Evolutionary conservation across 2,888 invertebrate genomes (phyloP).

Genomic region (Callosobruchus maculatus): DNA sequence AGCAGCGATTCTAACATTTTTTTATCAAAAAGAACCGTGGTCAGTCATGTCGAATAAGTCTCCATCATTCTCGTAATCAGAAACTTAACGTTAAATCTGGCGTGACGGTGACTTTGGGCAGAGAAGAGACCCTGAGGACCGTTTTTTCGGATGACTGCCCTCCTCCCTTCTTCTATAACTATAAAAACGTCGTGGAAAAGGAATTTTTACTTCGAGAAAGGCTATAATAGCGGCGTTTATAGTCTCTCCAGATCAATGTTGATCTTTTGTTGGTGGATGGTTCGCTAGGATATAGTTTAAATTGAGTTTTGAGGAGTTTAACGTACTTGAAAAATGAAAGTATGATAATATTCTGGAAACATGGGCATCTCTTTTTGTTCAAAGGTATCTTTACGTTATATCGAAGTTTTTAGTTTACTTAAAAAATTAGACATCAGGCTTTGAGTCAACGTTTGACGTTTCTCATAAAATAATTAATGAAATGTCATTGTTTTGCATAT

Average conservation of each 20-base stretch:
- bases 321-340: neutral
- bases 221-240: neutral
- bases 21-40: neutral
- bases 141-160: neutral
- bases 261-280: neutral
- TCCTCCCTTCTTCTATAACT: neutral
- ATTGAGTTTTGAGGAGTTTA: neutral
- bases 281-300: neutral
- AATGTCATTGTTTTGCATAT: no score
- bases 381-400: no score
- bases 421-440: no score
- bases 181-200: neutral
- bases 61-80: neutral
- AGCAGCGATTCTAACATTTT: neutral
- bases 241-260: neutral
- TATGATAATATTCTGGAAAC: no score
- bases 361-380: no score
- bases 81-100: neutral
- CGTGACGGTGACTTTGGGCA: neutral
- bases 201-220: neutral
- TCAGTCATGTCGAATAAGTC: neutral
- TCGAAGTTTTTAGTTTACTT: no score
- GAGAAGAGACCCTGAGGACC: neutral
- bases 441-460: no score
- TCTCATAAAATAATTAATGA: no score